phyloP scores from a whole-genome alignment of 2,888 invertebrate genomes.

The Volucella zonaria region DNA sequence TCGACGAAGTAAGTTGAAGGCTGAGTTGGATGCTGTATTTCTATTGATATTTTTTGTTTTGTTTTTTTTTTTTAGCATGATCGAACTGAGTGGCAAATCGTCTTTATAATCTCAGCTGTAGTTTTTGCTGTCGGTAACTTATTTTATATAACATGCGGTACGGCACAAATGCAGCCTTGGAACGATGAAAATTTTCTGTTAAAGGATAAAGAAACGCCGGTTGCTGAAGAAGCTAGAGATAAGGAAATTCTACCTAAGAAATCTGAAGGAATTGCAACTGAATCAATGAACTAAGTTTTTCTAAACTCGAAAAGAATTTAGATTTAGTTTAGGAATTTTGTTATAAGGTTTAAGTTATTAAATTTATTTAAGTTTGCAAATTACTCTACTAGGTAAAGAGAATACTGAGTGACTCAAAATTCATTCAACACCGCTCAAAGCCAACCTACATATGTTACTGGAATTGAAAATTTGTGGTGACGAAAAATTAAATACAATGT shows the following conservation, averaged over 20 bases:
- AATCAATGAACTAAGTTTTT: neutral
- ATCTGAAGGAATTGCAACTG: neutral
- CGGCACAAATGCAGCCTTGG: slow-evolving; percentile 85
- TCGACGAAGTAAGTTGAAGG: slow-evolving; percentile 83
- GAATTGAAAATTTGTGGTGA: too few species aligned
- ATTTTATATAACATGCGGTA: slow-evolving; percentile 84
- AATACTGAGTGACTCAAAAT: too few species aligned
- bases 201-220: slow-evolving; percentile 47
- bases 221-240: neutral
- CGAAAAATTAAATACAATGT: too few species aligned
- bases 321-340: neutral
- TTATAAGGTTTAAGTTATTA: neutral
- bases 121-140: slow-evolving; percentile 84
- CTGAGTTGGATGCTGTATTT: neutral
- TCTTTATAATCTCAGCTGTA: slow-evolving; percentile 84
- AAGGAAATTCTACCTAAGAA: neutral
- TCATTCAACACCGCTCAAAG: too few species aligned
- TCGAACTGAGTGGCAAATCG: slow-evolving; percentile 83
- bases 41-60: neutral
- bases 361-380: neutral
- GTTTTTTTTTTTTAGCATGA: slow-evolving; percentile 77
- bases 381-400: too few species aligned
- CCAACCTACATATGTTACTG: too few species aligned
- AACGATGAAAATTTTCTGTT: slow-evolving; percentile 79
- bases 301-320: slow-evolving; percentile 1